These are phyloP conservation scores for Etheostoma cragini DNA, from an alignment of 2,113 vertebrate species.

Conservation along the genomic window DNA sequence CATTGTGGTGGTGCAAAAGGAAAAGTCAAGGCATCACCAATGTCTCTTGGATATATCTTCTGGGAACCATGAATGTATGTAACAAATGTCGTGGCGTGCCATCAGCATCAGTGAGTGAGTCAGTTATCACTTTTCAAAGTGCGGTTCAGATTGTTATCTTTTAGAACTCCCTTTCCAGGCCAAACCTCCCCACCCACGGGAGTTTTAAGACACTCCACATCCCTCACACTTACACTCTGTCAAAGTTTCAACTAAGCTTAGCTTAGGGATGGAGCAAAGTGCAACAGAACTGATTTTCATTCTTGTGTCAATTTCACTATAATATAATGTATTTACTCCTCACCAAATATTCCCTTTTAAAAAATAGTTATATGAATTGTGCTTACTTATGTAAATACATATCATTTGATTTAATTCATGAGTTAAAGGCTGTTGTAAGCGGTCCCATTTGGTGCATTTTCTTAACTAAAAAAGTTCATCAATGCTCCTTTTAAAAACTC, in stretches of 20 bases:
- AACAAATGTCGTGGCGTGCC: neutral
- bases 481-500: neutral
- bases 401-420: neutral
- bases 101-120: constrained; percentile 54
- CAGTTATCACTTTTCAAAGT: constrained; percentile 50
- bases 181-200: constrained; percentile 9
- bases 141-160: constrained; percentile 21
- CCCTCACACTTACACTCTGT: constrained; percentile 21
- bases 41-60: neutral
- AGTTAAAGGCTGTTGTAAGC: no score
- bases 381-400: neutral
- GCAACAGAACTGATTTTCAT: constrained; percentile 18
- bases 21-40: neutral
- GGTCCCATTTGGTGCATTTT: neutral
- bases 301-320: neutral
- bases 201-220: constrained; percentile 34
- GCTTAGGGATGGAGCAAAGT: constrained; percentile 6
- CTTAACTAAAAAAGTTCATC: neutral
- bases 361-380: neutral
- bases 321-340: neutral
- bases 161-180: constrained; percentile 31
- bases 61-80: neutral
- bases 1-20: neutral
- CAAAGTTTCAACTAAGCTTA: constrained; percentile 24
- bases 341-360: neutral